These are phyloP conservation scores for Cheiracanthium punctorium DNA, from an alignment of 2,888 invertebrate species.

Conservation along the genomic window DNA sequence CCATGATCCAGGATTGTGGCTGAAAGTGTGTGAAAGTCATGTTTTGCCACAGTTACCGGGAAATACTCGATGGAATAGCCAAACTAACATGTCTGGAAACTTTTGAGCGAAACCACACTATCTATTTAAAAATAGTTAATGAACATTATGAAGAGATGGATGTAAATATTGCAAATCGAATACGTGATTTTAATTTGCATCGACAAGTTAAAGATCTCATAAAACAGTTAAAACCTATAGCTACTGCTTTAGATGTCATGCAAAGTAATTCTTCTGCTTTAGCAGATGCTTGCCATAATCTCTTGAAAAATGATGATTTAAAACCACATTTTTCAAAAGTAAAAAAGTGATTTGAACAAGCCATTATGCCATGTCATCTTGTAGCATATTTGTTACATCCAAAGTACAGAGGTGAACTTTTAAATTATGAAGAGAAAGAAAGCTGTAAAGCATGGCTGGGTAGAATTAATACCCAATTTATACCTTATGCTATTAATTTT, in stretches of 20 bases:
- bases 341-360: background rate
- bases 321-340: background rate
- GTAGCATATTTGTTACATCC: constrained; percentile 7
- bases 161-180: background rate
- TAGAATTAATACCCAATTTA: background rate
- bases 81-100: constrained; percentile 7
- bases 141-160: constrained; percentile 5
- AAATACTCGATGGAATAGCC: constrained; percentile 22
- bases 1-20: background rate
- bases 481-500: background rate
- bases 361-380: background rate
- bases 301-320: background rate
- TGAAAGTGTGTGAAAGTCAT: background rate
- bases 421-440: constrained; percentile 8
- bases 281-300: background rate
- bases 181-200: background rate
- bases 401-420: constrained; percentile 7
- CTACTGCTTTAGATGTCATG: background rate
- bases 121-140: background rate
- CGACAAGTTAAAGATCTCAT: background rate
- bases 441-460: background rate
- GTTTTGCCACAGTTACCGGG: background rate
- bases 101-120: background rate
- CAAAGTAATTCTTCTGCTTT: background rate
- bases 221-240: background rate